Conservation (phyloP, 2,113 vertebrate species). For the Piaya cayana region DNA sequence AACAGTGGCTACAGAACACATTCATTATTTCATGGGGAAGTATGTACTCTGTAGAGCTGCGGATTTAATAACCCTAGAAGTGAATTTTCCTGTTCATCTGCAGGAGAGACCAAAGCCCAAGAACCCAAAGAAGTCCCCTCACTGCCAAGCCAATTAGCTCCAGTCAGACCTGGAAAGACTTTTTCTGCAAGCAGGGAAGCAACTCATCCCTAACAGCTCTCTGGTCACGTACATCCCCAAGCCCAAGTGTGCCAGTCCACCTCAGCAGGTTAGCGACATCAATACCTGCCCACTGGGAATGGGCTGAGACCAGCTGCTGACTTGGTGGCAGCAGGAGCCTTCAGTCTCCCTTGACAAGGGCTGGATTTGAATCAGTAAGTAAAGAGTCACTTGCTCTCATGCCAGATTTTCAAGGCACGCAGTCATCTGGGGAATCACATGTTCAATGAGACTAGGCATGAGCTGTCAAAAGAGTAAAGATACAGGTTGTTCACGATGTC, state of each 20-base stretch:
- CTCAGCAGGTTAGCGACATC: accelerated
- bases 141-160: accelerated
- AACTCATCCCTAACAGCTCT: not conserved
- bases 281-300: accelerated
- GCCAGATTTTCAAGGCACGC: not conserved
- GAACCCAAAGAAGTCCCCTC: not conserved
- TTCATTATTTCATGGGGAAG: not conserved
- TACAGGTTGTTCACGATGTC: not conserved
- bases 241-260: not conserved
- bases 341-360: not conserved
- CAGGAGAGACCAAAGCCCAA: not conserved
- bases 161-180: not conserved
- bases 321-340: not conserved
- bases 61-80: not conserved
- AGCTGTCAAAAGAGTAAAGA: not conserved
- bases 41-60: not conserved
- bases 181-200: not conserved
- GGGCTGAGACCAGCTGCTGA: not conserved
- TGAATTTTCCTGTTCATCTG: not conserved
- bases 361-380: not conserved
- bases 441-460: not conserved
- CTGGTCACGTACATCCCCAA: accelerated
- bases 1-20: not conserved
- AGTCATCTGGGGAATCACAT: not conserved
- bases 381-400: not conserved